Percentiles rank a stretch among this genome's conserved stretches.
Evolutionary conservation across 2,888 invertebrate species (phyloP).

Genomic region (Ephialtes manifestator): DNA sequence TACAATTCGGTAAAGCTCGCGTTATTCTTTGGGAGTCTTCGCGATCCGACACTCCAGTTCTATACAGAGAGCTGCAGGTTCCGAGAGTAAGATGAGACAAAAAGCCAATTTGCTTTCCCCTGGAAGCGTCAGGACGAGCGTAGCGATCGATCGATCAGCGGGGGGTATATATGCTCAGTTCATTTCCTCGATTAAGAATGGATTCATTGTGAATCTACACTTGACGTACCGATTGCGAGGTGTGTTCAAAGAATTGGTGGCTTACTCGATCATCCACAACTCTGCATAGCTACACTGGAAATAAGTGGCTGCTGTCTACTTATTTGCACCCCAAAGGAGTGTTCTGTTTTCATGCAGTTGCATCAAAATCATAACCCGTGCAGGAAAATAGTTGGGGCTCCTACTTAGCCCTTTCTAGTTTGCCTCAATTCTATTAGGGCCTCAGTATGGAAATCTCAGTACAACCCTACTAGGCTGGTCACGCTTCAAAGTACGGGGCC

Average conservation of each 20-base stretch:
- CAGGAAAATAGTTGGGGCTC: no score
- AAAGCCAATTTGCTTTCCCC: no score
- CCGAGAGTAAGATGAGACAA: no score
- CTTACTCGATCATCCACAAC: neutral
- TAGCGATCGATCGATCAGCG: neutral
- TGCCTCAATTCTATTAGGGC: no score
- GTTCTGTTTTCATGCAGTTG: no score
- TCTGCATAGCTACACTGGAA: neutral
- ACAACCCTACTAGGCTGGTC: no score
- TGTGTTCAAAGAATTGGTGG: neutral
- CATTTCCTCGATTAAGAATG: neutral
- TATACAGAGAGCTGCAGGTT: neutral
- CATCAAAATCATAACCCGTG: no score
- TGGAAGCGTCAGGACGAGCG: neutral
- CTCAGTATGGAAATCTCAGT: no score
- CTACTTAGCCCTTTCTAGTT: no score
- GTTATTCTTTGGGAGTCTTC: neutral
- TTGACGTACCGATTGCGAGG: neutral
- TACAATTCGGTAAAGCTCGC: neutral
- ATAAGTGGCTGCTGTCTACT: neutral
- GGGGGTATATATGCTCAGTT: neutral
- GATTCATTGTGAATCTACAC: neutral
- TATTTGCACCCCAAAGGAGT: neutral
- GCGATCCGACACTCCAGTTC: neutral
- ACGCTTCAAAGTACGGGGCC: no score